Conservation (phyloP, 2,113 vertebrate genomes). For the Elephas maximus region DNA sequence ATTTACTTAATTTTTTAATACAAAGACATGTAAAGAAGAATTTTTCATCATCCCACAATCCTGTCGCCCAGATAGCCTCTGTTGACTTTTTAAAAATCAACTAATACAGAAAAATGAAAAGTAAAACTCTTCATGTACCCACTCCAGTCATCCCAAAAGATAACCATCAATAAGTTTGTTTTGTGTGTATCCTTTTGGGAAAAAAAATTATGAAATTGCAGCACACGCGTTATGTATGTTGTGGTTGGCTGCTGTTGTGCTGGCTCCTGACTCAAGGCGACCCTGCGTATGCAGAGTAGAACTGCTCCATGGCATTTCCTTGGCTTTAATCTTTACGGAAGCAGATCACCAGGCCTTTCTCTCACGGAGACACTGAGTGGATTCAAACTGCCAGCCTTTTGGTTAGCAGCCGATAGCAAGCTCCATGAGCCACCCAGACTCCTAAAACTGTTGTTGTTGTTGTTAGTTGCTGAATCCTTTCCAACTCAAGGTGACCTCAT, state of each 20-base stretch:
- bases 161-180: neutral
- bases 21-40: neutral
- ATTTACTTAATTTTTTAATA: neutral
- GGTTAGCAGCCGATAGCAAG: too few relatives aligned
- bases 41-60: neutral
- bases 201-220: neutral
- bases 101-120: neutral
- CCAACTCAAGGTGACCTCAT: neutral
- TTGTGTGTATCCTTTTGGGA: neutral
- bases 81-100: neutral
- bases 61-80: neutral
- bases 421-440: neutral
- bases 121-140: neutral
- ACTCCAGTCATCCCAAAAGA: neutral
- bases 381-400: neutral
- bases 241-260: neutral
- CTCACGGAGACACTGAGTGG: neutral
- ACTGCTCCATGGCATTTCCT: neutral
- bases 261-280: neutral
- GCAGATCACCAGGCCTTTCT: neutral
- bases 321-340: neutral
- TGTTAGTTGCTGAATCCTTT: neutral
- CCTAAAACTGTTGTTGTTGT: neutral
- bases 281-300: neutral
- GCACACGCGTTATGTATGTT: neutral